Percentiles rank a stretch among this genome's conserved stretches.
Conservation (phyloP, 2,888 invertebrate genomes). For the Synergus umbraculus region DNA sequence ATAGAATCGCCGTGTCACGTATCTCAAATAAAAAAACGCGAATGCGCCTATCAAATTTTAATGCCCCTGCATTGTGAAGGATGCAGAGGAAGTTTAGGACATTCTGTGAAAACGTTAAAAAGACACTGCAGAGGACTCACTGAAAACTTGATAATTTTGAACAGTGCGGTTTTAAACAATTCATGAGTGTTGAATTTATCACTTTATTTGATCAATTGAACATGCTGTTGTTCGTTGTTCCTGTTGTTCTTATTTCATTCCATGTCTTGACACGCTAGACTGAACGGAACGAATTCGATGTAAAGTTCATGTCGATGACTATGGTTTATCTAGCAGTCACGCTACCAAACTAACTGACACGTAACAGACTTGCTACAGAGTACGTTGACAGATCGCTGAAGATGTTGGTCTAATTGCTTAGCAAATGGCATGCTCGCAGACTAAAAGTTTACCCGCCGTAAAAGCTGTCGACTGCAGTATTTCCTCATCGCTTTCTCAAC, state of each 20-base stretch:
- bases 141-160: no score
- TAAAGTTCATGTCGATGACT: constrained; percentile 32
- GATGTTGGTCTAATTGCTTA: constrained; percentile 47
- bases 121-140: neutral
- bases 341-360: constrained; percentile 13
- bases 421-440: constrained; percentile 42
- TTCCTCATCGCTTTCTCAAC: constrained; percentile 38
- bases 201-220: neutral
- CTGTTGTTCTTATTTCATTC: neutral
- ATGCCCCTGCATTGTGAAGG: neutral
- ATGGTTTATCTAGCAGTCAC: constrained; percentile 1
- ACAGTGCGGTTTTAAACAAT: neutral
- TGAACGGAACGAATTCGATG: constrained; percentile 39
- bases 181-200: neutral
- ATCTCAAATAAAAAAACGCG: neutral
- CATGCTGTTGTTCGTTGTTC: neutral
- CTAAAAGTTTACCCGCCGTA: constrained; percentile 39
- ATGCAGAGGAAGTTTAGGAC: neutral
- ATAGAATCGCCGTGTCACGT: constrained; percentile 15
- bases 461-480: constrained; percentile 42
- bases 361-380: constrained; percentile 9
- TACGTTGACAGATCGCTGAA: constrained; percentile 23
- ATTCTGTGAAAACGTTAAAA: neutral
- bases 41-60: constrained; percentile 12
- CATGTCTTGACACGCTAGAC: neutral